Conservation (phyloP, 2,888 invertebrate species). For the Hipparchia sbordonii region DNA sequence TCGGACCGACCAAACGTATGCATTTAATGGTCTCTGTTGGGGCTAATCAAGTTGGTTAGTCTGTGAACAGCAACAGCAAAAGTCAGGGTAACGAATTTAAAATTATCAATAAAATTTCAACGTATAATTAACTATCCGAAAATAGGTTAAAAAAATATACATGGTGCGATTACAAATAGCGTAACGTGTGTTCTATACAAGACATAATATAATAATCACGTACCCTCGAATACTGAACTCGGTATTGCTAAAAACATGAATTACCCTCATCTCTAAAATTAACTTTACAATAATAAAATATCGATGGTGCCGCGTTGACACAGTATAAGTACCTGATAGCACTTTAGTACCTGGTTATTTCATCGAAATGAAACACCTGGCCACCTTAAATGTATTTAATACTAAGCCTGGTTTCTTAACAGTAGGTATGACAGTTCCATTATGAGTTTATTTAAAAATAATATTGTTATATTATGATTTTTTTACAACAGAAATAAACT, state of each 20-base stretch:
- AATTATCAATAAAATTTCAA: constrained; percentile 78
- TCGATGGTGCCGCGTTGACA: background rate
- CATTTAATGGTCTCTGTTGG: background rate
- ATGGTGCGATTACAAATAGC: constrained; percentile 40
- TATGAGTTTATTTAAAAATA: too few species aligned
- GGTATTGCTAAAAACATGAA: constrained; percentile 61
- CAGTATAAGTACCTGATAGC: background rate
- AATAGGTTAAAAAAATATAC: constrained; percentile 54
- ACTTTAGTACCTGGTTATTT: background rate
- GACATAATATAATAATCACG: constrained; percentile 37
- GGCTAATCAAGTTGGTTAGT: constrained; percentile 4
- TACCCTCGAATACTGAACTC: constrained; percentile 61
- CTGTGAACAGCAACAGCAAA: constrained; percentile 6
- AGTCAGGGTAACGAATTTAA: constrained; percentile 70
- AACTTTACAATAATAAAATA: background rate
- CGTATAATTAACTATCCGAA: constrained; percentile 53
- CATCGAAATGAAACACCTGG: background rate
- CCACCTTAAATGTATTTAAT: too few species aligned
- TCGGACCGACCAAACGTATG: background rate
- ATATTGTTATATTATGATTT: too few species aligned
- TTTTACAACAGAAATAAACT: too few species aligned
- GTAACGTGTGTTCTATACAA: constrained; percentile 21
- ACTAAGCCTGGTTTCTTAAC: too few species aligned
- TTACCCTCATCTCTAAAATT: constrained; percentile 19
- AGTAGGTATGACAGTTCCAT: too few species aligned